A percentile compares a stretch with the other conserved stretches of the same genome.
Evolutionary conservation across 2,797 vertebrate genomes (phyloP).

Genomic region (Muscicapa striata): DNA sequence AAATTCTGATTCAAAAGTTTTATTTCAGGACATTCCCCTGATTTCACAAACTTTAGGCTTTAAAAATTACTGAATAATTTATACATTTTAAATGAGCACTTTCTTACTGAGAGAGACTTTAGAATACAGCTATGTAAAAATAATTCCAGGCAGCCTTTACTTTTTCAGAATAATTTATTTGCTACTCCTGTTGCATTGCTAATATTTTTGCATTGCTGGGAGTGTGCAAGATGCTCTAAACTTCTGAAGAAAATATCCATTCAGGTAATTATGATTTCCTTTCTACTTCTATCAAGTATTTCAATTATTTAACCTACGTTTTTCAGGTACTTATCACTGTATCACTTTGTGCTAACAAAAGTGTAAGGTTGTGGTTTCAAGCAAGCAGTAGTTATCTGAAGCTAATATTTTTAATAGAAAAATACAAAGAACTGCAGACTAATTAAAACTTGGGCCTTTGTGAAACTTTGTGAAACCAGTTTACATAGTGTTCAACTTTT

Average conservation of each 20-base stretch:
- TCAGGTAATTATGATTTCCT: background rate
- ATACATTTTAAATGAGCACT: constrained; percentile 50
- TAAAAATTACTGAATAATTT: constrained; percentile 62
- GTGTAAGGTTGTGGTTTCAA: background rate
- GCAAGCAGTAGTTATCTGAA: background rate
- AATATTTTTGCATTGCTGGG: constrained; percentile 12
- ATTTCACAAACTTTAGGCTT: constrained; percentile 55
- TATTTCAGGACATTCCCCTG: constrained; percentile 34
- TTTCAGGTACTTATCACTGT: background rate
- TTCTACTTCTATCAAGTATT: constrained; percentile 5
- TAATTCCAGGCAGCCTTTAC: constrained; percentile 34
- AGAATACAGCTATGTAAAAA: constrained; percentile 31
- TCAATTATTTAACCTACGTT: background rate
- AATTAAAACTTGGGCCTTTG: background rate
- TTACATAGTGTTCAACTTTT: background rate
- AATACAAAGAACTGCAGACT: background rate
- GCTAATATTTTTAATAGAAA: background rate
- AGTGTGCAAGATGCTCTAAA: background rate
- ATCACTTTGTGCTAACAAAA: background rate
- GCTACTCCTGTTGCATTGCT: background rate
- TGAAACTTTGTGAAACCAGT: background rate
- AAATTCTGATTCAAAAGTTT: constrained; percentile 55
- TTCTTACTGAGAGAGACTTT: constrained; percentile 16
- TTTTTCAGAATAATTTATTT: constrained; percentile 50
- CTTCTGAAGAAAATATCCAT: background rate